Evolutionary conservation across 1,140 invertebrate genomes (phyloP), one percentile per base, ranked within the genome.

Genomic region (Mamestra configurata): DNA sequence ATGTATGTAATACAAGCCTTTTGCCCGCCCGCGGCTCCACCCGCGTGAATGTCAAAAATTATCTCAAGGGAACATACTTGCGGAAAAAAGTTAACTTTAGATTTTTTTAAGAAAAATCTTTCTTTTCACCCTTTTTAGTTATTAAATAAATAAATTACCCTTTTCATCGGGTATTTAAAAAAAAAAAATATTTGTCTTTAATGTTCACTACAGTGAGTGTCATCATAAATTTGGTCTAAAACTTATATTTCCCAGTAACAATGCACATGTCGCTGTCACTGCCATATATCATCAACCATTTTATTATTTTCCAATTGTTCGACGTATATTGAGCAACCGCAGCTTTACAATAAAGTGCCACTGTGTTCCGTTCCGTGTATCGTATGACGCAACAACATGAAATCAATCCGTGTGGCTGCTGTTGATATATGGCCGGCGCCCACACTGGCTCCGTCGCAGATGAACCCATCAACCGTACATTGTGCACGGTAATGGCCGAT

Each of bases 351-450:
- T 20, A 49, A 55, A 79, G 24, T 64, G 22, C 75, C 72, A 81
- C 79, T 61, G 79, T 81, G 72, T 72, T 81, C 64, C 55, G 37
- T 64, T 59, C 27, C 24, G 66, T 73, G 11, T 78, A 57, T 59
- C 51, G 46, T 20, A 68, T 78, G 76, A 79, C 57, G 76, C 59
- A 78, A 79, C 77, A 68, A 78, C 55, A 73, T 68, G 76, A 75
- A 81, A 79, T 75, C 80, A 68, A 79, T 79, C 49, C 75, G 20
- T 61, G 18, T 40, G 71, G 43, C 15, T 31, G 66, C 61, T 79
- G 57, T 73, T 86, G 79, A 85, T 79, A 81, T 84, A 88, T 85
- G 37, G 72, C 57, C 75, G 80, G 82, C 83, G 85, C 85, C 83
- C 85, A 88, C 85, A 83, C 80, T 24, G 27, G n/a, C 68, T 49